Percentiles rank a stretch among this genome's conserved stretches.
Conservation (phyloP, 1,140 invertebrate species). For the Adoxophyes honmai region DNA sequence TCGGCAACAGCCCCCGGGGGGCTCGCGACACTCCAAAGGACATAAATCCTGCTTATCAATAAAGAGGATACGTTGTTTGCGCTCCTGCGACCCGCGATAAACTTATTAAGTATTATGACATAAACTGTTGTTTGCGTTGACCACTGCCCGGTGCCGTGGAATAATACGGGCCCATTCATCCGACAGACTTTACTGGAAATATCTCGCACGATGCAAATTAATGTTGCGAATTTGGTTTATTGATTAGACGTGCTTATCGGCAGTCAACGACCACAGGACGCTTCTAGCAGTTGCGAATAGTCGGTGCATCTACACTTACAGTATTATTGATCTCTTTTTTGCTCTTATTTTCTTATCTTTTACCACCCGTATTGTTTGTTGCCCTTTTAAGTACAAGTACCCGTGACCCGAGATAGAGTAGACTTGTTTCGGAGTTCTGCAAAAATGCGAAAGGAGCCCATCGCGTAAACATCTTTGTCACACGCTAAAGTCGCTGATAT, state of each 20-base stretch:
- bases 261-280: not conserved
- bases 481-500: no score
- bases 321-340: not conserved
- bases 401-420: not conserved
- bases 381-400: slow-evolving; percentile 1
- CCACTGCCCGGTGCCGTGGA: slow-evolving; percentile 40
- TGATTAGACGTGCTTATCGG: not conserved
- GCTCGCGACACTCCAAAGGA: slow-evolving; percentile 43
- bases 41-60: slow-evolving; percentile 57
- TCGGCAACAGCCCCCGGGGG: slow-evolving; percentile 36
- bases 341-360: not conserved
- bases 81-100: slow-evolving; percentile 55
- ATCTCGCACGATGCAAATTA: not conserved
- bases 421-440: not conserved
- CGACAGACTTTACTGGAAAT: slow-evolving; percentile 16
- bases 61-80: slow-evolving; percentile 54
- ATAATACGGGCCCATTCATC: slow-evolving; percentile 51
- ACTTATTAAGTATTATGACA: slow-evolving; percentile 68
- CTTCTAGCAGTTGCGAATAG: no score
- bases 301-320: no score
- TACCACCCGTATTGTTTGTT: slow-evolving; percentile 7
- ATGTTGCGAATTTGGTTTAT: not conserved
- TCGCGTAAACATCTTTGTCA: not conserved
- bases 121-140: slow-evolving; percentile 55
- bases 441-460: not conserved